Evolutionary conservation across 2,797 vertebrate species (phyloP).

Genomic region (Rhabdophis nuchalis): DNA sequence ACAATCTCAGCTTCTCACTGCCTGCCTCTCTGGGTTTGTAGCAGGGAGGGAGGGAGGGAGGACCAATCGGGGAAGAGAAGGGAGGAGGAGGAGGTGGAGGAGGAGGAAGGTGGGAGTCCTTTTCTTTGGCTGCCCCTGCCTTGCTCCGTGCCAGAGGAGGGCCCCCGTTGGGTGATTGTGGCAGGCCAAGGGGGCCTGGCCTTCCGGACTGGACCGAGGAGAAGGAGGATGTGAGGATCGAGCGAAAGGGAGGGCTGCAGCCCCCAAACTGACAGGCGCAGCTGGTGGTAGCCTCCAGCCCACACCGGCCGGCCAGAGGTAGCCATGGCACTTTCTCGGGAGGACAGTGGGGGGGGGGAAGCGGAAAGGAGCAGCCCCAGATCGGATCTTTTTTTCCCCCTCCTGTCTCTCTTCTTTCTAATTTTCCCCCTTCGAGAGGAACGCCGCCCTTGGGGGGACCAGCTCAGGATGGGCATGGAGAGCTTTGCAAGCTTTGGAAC

Average conservation of each 20-base stretch:
- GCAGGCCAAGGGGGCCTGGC: not conserved
- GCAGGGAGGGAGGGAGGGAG: not conserved
- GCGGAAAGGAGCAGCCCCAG: not conserved
- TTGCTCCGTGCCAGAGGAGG: not conserved
- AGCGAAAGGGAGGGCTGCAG: constrained; percentile 60
- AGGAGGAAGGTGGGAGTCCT: not conserved
- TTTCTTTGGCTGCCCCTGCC: constrained; percentile 22
- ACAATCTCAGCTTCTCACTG: not conserved
- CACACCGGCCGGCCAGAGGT: constrained; percentile 37
- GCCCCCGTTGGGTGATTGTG: not conserved
- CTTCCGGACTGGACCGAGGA: not conserved
- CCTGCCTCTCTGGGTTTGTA: not conserved
- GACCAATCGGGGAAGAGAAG: not conserved
- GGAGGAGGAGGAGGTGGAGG: no score
- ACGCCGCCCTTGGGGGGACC: no score
- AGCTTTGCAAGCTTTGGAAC: not conserved
- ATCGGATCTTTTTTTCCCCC: accelerated
- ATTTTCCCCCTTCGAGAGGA: not conserved
- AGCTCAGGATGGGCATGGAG: not conserved
- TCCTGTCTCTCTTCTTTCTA: not conserved
- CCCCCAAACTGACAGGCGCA: constrained; percentile 69
- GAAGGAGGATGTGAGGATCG: constrained; percentile 42
- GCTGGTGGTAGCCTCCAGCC: constrained; percentile 60
- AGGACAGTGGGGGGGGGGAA: not conserved
- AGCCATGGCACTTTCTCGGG: not conserved